phyloP scores from a whole-genome alignment of 2,113 vertebrate species.

The Gymnobelideus leadbeateri region DNA sequence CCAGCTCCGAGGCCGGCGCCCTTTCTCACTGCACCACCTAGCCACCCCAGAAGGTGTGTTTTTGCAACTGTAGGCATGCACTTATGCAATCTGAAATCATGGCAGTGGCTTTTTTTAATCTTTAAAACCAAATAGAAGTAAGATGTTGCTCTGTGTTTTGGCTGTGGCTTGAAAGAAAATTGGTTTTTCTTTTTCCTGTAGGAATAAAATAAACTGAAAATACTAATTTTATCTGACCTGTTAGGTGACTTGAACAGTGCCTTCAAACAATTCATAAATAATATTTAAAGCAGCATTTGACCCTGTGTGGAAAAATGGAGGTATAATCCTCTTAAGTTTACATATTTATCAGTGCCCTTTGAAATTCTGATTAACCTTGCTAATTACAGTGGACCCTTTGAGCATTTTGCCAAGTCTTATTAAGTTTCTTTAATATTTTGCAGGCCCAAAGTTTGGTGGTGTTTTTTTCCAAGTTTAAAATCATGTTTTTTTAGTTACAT shows the following conservation, averaged over 20 bases:
- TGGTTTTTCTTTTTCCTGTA: not conserved
- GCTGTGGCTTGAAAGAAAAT: not conserved
- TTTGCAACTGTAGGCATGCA: slow-evolving; percentile 15
- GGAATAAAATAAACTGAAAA: not conserved
- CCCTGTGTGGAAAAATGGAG: slow-evolving; percentile 3
- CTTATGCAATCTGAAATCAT: slow-evolving; percentile 30
- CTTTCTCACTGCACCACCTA: too few species aligned
- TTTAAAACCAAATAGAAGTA: not conserved
- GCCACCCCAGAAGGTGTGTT: too few species aligned
- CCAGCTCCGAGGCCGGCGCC: too few species aligned
- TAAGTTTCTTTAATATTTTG: not conserved
- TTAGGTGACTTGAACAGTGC: not conserved
- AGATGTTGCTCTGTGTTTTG: not conserved
- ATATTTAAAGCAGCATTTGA: slow-evolving; percentile 29
- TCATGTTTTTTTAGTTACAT: not conserved
- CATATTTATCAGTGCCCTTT: not conserved
- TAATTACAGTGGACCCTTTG: slow-evolving; percentile 31
- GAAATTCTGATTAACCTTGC: slow-evolving; percentile 30
- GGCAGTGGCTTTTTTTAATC: not conserved
- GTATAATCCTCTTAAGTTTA: not conserved
- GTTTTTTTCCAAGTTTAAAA: not conserved
- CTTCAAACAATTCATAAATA: slow-evolving; percentile 8
- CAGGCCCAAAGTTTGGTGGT: not conserved
- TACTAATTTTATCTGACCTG: slow-evolving; percentile 1
- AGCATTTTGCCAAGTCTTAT: not conserved